These are phyloP conservation scores for Mandrillus leucophaeus DNA, from an alignment of 2,113 vertebrate species.

Conservation along the genomic window DNA sequence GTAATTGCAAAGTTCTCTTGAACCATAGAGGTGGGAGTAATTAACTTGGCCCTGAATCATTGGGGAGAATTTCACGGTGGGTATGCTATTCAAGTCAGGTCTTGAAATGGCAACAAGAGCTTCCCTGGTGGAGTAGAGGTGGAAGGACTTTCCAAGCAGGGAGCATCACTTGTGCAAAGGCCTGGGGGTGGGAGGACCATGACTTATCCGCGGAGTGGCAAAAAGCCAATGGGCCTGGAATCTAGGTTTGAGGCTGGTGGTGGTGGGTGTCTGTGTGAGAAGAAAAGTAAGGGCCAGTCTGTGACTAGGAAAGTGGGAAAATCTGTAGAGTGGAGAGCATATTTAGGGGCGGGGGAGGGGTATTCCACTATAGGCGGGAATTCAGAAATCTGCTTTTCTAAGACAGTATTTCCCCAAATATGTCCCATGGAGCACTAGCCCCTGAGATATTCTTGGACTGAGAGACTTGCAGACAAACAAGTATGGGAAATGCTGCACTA, in stretches of 20 bases:
- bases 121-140: neutral
- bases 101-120: neutral
- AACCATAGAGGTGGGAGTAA: neutral
- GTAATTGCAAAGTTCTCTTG: neutral
- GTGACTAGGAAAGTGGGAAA: neutral
- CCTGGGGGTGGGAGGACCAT: neutral
- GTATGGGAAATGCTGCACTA: neutral
- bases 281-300: neutral
- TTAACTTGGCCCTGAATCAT: neutral
- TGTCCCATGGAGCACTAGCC: neutral
- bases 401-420: neutral
- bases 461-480: neutral
- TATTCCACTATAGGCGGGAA: neutral
- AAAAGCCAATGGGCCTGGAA: neutral
- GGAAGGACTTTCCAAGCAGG: neutral
- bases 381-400: neutral
- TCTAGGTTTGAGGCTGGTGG: neutral
- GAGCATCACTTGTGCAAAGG: neutral
- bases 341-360: neutral
- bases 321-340: neutral
- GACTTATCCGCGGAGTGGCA: neutral
- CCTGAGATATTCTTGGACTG: neutral
- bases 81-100: neutral
- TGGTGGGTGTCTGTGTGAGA: neutral
- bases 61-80: neutral